Evolutionary conservation across 2,797 vertebrate genomes (phyloP).

Genomic region (Myotis findleyi): DNA sequence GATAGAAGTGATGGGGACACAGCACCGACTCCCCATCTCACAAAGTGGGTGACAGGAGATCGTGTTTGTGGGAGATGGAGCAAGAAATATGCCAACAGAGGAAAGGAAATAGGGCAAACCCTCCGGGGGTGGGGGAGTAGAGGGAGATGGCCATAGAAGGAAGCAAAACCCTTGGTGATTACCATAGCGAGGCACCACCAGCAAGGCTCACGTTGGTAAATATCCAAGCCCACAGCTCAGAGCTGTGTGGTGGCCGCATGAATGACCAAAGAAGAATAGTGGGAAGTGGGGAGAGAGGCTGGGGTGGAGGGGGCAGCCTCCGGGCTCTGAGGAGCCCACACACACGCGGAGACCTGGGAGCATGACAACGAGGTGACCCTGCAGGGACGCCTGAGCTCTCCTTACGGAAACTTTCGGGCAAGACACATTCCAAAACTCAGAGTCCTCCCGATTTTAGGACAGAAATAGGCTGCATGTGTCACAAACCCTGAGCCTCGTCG

Average conservation of each 20-base stretch:
- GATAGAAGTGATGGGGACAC: background rate
- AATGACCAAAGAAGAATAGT: background rate
- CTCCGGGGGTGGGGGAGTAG: fast-evolving
- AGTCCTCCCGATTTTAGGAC: background rate
- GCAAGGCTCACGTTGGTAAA: background rate
- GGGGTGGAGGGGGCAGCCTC: background rate
- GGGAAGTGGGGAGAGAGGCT: too few relatives aligned
- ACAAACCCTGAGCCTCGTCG: background rate
- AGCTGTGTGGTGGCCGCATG: background rate
- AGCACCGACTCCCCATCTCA: background rate
- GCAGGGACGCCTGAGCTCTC: too few relatives aligned
- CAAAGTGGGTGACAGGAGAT: background rate
- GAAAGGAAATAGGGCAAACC: background rate
- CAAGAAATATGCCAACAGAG: background rate
- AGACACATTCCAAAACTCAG: background rate
- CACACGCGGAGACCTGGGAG: background rate
- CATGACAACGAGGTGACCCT: background rate
- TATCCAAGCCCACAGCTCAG: background rate
- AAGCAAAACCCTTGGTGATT: background rate
- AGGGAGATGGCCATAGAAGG: too few relatives aligned
- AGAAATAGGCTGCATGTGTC: background rate
- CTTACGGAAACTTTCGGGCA: background rate
- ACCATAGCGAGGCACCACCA: too few relatives aligned
- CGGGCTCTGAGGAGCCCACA: background rate
- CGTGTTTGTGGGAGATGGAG: background rate